Evolutionary conservation across 2,113 vertebrate species (phyloP), one percentile per base, ranked within the genome.

Genomic region (Rutilus rutilus): DNA sequence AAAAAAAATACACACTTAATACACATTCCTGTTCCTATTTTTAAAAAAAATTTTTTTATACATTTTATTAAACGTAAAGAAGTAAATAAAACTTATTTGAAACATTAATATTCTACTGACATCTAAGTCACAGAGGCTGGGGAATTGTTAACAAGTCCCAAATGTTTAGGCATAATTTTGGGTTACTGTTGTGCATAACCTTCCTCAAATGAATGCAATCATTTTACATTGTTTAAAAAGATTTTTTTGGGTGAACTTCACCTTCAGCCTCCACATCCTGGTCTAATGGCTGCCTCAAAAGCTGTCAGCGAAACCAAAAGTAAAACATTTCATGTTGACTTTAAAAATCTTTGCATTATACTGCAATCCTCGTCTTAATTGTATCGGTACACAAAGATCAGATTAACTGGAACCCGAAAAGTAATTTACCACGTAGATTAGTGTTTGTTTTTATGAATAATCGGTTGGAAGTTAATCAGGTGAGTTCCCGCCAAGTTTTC

Each of bases 401-500:
- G n/a, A 47, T 19, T 84, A 42, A 78, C 9, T 42, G 12, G 6
- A 14, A 14, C 23, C 54, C 45, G 33, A 65, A 27, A 76, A 76
- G 9, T 71, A 30, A 83, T 59, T 74, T 17, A 74, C 3, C 6
- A 10, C 23, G 3, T 57, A 8, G 25, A 59, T 71, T 23, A 74
- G 65, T 71, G 39, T 3, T 62, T 50, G 27, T 52, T 52, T 52
- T 52, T 73, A 19, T 57, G 7, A 42, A 57, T 79, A 59, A 67
- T 85, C 15, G 25, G 30, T 69, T 71, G 62, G 60, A 71, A 50
- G 21, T 42, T n/a, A 60, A n/a, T 39, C 64, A 80, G 76, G 90
- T 94, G 87, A 90, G 87, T 91, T 88, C 78, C 87, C 82, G 84
- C 89, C 85, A 73, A 30, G 17, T 67, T 73, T 87, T 87, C 81